Conservation (phyloP, 2,113 vertebrate species). For the Pseudolaguvia tuberculata region DNA sequence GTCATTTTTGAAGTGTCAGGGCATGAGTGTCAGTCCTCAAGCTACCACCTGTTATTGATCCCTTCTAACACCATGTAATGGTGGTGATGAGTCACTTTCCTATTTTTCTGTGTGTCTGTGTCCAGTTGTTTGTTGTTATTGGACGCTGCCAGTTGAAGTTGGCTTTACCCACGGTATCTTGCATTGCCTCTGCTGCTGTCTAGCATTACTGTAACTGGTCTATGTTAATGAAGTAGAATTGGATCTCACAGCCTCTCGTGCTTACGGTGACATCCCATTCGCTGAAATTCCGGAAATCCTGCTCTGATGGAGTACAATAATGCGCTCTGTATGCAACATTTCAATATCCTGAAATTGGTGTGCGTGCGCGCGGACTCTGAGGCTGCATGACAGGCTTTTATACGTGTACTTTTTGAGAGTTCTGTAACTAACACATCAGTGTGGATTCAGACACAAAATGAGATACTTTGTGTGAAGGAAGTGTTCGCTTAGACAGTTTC, state of each 20-base stretch:
- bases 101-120: background rate
- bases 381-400: conserved; percentile 33
- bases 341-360: background rate
- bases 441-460: conserved; percentile 32
- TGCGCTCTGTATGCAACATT: background rate
- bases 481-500: conserved; percentile 39
- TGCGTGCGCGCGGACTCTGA: conserved; percentile 45
- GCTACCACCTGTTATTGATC: background rate
- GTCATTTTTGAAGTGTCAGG: conserved; percentile 56
- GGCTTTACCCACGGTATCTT: conserved; percentile 16
- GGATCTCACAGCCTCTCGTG: background rate
- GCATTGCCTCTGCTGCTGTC: conserved; percentile 32
- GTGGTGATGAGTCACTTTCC: background rate
- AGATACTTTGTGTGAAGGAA: conserved; percentile 24
- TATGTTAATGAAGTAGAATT: conserved; percentile 2
- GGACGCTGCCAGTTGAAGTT: conserved; percentile 10
- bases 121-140: background rate
- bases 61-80: background rate
- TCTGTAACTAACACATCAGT: conserved; percentile 45
- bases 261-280: background rate
- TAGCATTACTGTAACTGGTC: conserved; percentile 49
- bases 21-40: conserved; percentile 47
- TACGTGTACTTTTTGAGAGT: conserved; percentile 51
- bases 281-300: background rate
- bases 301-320: background rate